Conservation (phyloP, 2,113 vertebrate genomes). For the Chaenocephalus aceratus region DNA sequence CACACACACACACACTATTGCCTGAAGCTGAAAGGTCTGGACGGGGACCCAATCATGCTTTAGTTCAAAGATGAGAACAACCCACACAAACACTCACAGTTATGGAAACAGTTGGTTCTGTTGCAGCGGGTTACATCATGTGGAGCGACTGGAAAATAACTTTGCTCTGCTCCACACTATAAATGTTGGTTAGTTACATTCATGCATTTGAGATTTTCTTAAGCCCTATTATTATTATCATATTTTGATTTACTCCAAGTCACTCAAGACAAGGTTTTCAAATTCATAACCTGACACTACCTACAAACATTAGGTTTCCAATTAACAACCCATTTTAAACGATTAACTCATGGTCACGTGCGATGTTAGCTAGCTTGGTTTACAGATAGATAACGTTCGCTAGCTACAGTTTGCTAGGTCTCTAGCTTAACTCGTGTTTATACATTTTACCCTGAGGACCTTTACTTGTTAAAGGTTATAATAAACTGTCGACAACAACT, state of each 20-base stretch:
- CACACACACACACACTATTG: not conserved
- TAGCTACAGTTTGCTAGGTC: too few species aligned
- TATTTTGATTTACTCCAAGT: not conserved
- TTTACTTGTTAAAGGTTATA: too few species aligned
- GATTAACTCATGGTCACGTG: too few species aligned
- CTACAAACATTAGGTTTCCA: too few species aligned
- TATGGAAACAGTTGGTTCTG: conserved; percentile 31
- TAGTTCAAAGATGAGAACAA: conserved; percentile 43
- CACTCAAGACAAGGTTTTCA: not conserved
- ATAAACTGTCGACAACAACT: not conserved
- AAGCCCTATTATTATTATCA: not conserved
- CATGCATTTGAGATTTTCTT: not conserved
- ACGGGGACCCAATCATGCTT: conserved; percentile 18
- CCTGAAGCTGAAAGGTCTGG: conserved; percentile 33
- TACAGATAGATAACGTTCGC: too few species aligned
- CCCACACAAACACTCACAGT: conserved; percentile 2
- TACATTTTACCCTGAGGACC: too few species aligned
- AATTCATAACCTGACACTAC: not conserved
- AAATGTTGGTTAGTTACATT: conserved; percentile 5
- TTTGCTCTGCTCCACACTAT: conserved; percentile 21
- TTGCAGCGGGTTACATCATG: conserved; percentile 61
- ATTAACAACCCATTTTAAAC: too few species aligned
- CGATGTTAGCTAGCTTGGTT: too few species aligned
- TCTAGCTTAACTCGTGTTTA: too few species aligned
- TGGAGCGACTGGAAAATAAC: conserved; percentile 36